Evolutionary conservation across 1,140 invertebrate genomes (phyloP).

Genomic region (Ruditapes philippinarum): DNA sequence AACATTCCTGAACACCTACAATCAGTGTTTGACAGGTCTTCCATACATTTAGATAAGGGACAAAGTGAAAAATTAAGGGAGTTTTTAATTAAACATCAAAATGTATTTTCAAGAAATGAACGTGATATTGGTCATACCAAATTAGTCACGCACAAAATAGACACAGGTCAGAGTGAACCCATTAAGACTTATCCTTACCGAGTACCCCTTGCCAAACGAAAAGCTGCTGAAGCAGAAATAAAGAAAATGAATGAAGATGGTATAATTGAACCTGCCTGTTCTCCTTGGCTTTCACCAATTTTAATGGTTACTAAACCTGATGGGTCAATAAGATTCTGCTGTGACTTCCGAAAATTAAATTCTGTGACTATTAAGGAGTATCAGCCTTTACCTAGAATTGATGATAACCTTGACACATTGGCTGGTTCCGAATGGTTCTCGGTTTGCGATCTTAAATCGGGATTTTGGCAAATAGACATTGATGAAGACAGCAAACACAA

Average conservation of each 20-base stretch:
- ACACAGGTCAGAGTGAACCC: background rate
- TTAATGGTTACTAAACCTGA: conserved; percentile 87
- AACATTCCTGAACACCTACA: background rate
- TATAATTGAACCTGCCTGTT: conserved; percentile 81
- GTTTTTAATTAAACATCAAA: background rate
- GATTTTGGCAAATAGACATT: conserved; percentile 30
- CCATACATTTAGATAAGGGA: background rate
- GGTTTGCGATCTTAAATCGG: background rate
- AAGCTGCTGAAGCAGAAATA: background rate
- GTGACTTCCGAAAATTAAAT: conserved; percentile 85
- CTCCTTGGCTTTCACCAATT: conserved; percentile 87
- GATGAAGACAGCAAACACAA: background rate
- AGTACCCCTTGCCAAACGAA: background rate
- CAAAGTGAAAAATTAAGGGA: background rate
- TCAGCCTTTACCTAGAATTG: conserved; percentile 33
- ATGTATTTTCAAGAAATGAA: conserved; percentile 37
- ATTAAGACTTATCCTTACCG: background rate
- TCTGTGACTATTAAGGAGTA: conserved; percentile 9
- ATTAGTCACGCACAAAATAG: conserved; percentile 15
- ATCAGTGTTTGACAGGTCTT: background rate
- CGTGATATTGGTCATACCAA: conserved; percentile 43
- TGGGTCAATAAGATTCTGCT: conserved; percentile 86
- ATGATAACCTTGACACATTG: conserved; percentile 13
- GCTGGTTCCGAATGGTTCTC: conserved; percentile 14
- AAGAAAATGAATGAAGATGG: conserved; percentile 25